phyloP scores from a whole-genome alignment of 1,140 invertebrate genomes.

The Panonychus citri region DNA sequence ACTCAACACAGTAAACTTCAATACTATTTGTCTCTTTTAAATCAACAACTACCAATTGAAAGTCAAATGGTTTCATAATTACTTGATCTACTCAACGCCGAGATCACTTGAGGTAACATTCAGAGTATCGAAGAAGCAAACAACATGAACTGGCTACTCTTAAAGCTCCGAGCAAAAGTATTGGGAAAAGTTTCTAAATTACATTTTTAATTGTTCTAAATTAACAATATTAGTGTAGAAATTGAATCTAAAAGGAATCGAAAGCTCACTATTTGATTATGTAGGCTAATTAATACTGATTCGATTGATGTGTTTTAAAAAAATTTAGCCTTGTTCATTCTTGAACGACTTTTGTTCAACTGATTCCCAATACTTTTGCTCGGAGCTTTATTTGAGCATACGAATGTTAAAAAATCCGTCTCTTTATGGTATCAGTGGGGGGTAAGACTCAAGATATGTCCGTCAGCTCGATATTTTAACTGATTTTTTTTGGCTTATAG shows the following conservation, averaged over 20 bases:
- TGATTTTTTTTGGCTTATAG: too few species aligned
- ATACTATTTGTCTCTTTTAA: conserved; percentile 89
- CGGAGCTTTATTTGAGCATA: conserved; percentile 94
- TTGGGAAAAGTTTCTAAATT: too few species aligned
- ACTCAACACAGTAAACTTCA: conserved; percentile 97
- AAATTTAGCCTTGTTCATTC: too few species aligned
- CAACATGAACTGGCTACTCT: conserved; percentile 85
- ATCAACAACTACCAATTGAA: conserved; percentile 52
- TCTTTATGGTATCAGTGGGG: conserved; percentile 65
- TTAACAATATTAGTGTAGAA: too few species aligned
- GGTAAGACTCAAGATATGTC: conserved; percentile 52
- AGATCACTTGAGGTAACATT: conserved; percentile 85
- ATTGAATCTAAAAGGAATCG: too few species aligned
- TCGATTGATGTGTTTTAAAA: too few species aligned
- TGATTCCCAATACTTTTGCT: too few species aligned
- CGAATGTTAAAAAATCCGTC: conserved; percentile 56
- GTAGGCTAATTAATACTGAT: too few species aligned
- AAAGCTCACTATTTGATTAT: too few species aligned
- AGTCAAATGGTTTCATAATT: conserved; percentile 38
- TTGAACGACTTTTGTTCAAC: too few species aligned
- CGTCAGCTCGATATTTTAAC: conserved; percentile 59
- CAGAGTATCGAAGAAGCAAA: conserved; percentile 84
- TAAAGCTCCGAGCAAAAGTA: too few species aligned
- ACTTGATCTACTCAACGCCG: conserved; percentile 91
- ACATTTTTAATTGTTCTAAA: too few species aligned